Evolutionary conservation across 2,888 invertebrate genomes (phyloP).

Genomic region (Polymixis lichenea): DNA sequence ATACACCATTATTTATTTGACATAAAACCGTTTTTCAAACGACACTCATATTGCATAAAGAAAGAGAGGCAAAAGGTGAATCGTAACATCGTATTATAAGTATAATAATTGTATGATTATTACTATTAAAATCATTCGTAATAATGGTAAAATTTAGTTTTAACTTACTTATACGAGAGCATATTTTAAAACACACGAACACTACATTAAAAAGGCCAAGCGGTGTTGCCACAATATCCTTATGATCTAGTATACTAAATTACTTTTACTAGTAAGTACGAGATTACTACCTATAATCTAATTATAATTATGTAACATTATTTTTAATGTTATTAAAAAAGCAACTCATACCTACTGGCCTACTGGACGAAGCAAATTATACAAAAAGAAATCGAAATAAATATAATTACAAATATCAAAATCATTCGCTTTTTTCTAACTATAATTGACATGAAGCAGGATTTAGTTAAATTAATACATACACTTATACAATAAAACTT

Average conservation of each 20-base stretch:
- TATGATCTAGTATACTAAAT: conserved; percentile 66
- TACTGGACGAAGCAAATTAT: conserved; percentile 67
- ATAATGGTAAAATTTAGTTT: conserved; percentile 74
- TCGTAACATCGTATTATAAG: conserved; percentile 78
- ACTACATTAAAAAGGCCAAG: conserved; percentile 90
- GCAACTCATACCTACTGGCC: conserved; percentile 71
- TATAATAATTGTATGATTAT: conserved; percentile 69
- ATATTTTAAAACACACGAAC: conserved; percentile 83
- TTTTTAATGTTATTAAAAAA: conserved; percentile 66
- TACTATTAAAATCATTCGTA: conserved; percentile 80
- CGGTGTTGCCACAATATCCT: conserved; percentile 89
- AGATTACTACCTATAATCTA: conserved; percentile 77
- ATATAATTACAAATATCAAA: conserved; percentile 79
- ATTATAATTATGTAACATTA: conserved; percentile 71
- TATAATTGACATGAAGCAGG: conserved; percentile 90
- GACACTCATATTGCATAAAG: conserved; percentile 89
- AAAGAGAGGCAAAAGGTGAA: conserved; percentile 87
- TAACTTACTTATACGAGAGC: conserved; percentile 70
- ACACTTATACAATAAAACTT: conserved; percentile 68
- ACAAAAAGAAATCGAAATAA: conserved; percentile 71
- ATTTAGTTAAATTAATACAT: conserved; percentile 74
- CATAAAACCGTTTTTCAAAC: conserved; percentile 89
- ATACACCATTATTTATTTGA: conserved; percentile 87
- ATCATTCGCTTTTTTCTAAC: conserved; percentile 79
- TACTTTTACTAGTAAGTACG: conserved; percentile 75